Evolutionary conservation across 2,888 invertebrate genomes (phyloP).

Genomic region (Diploptera punctata): DNA sequence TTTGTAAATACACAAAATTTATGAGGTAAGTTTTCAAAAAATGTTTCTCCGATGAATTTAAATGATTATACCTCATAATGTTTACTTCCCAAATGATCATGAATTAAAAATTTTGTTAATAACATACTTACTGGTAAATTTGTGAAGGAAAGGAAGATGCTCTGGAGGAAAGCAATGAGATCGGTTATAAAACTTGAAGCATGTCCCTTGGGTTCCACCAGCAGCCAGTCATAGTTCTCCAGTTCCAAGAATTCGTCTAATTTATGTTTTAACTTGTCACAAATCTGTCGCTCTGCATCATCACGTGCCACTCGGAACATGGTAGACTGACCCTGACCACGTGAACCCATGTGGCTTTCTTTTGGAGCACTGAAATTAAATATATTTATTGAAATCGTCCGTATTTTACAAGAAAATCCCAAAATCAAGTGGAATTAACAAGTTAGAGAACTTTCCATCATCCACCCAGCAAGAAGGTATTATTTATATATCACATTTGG

Average conservation of each 20-base stretch:
- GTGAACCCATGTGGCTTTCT: slow-evolving; percentile 50
- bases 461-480: too few relatives aligned
- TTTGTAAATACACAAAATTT: too few relatives aligned
- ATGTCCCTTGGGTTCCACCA: slow-evolving; percentile 87
- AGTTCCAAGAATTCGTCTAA: slow-evolving; percentile 95
- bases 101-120: too few relatives aligned
- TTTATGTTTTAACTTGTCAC: slow-evolving; percentile 90
- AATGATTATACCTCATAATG: too few relatives aligned
- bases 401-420: too few relatives aligned
- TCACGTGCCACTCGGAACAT: slow-evolving; percentile 92
- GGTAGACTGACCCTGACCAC: slow-evolving; percentile 69
- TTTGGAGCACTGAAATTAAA: slow-evolving; percentile 39
- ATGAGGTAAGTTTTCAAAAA: too few relatives aligned
- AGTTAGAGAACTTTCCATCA: too few relatives aligned
- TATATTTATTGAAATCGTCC: too few relatives aligned
- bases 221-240: slow-evolving; percentile 93
- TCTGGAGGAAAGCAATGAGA: slow-evolving; percentile 89
- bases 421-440: too few relatives aligned
- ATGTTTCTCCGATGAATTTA: too few relatives aligned
- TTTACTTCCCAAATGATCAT: too few relatives aligned
- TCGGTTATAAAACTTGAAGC: slow-evolving; percentile 94
- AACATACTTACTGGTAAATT: slow-evolving; percentile 75
- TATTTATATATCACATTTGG: too few relatives aligned
- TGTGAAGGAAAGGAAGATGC: slow-evolving; percentile 93
- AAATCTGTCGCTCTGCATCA: slow-evolving; percentile 97